Evolutionary conservation across 2,888 invertebrate genomes (phyloP).

Genomic region (Thyatira batis): DNA sequence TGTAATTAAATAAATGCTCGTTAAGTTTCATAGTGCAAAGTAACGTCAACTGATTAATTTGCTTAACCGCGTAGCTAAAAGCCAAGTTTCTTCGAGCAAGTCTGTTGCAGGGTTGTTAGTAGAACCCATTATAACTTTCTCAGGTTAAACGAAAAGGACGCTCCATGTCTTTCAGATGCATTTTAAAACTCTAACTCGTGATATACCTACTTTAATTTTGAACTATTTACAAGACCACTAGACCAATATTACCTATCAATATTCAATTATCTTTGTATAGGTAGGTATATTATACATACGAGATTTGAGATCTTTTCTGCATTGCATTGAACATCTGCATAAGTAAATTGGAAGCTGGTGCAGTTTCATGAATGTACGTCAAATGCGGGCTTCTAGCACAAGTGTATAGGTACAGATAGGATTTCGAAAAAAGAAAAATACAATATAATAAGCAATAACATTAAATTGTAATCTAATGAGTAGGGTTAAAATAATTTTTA

Average conservation of each 20-base stretch:
- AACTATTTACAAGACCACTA: too few relatives aligned
- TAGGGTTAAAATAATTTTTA: too few relatives aligned
- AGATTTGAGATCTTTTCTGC: not conserved
- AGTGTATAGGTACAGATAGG: too few relatives aligned
- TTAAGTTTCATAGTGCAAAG: not conserved
- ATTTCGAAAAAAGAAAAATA: too few relatives aligned
- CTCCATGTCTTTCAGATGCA: not conserved
- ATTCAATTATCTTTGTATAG: too few relatives aligned
- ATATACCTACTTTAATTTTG: not conserved
- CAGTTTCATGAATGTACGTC: not conserved
- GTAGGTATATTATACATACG: too few relatives aligned
- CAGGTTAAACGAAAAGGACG: not conserved
- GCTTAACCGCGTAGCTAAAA: not conserved
- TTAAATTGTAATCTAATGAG: too few relatives aligned
- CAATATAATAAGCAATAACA: too few relatives aligned
- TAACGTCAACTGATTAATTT: not conserved
- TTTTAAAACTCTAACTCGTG: not conserved
- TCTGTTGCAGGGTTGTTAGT: not conserved
- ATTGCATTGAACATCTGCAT: not conserved
- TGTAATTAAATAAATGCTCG: not conserved
- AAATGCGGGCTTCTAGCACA: not conserved
- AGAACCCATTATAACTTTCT: not conserved
- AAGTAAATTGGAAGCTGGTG: not conserved
- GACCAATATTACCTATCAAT: too few relatives aligned
- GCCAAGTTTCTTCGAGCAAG: constrained; percentile 2